phyloP scores from a whole-genome alignment of 2,113 vertebrate species.

The Pelecanoides urinatrix region DNA sequence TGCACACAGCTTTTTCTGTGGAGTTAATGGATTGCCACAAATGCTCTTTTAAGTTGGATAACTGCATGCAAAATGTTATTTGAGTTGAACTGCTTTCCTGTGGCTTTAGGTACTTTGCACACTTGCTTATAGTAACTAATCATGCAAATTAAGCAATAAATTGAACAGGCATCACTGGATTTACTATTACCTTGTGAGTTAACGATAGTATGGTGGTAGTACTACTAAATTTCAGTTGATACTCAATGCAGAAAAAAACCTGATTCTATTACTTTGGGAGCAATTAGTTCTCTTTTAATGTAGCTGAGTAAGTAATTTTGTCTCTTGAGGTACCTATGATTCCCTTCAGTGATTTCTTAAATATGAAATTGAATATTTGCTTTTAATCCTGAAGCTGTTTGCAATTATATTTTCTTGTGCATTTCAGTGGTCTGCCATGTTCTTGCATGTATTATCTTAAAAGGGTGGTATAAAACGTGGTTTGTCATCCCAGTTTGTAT shows the following conservation, averaged over 20 bases:
- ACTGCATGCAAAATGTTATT: neutral
- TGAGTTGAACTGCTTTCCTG: neutral
- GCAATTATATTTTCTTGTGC: neutral
- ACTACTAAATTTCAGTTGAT: neutral
- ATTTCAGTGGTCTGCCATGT: neutral
- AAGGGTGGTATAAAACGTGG: neutral
- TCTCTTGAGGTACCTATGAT: neutral
- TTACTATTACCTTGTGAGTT: neutral
- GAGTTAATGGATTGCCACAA: neutral
- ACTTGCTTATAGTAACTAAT: neutral
- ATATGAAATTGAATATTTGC: constrained; percentile 1
- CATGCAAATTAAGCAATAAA: neutral
- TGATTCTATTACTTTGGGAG: neutral
- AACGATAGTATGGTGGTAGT: neutral
- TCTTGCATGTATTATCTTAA: neutral
- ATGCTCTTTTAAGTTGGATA: neutral
- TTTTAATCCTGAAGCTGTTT: neutral
- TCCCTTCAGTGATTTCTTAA: constrained; percentile 10
- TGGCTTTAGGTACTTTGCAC: neutral
- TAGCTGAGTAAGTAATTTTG: neutral
- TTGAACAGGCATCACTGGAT: neutral
- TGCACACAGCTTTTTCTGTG: neutral
- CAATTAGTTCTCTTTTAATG: constrained; percentile 6
- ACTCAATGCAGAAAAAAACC: neutral
- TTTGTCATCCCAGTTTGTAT: neutral